Base-by-base conservation (phyloP, 2,797 vertebrate genomes). In the Acipenser oxyrinchus region DNA sequence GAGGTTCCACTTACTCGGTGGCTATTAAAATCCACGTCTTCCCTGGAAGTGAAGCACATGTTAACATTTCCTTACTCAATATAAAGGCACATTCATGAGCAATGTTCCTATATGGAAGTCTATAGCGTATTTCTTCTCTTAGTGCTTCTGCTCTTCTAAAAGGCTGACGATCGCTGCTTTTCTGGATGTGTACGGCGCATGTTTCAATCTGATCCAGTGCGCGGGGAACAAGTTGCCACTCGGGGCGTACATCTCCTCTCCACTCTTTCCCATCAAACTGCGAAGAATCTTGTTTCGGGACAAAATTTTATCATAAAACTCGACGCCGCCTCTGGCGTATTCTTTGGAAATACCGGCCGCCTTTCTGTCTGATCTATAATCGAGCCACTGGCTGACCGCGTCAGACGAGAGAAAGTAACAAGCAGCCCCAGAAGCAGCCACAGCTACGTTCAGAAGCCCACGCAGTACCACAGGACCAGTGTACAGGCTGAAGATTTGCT, bases 261-360 rank as follows among this genome's bases (percentile, higher is more conserved):
- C 95, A 48, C 81, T 76, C 49, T 79, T 77, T 10, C 94, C 96
- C 92, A 97, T 90, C 62, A 97, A 84, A 0, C 74, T 70, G 37
- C 94, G 92, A 65, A 97, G 78, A 15, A 81, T 87, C 74, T 80
- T 84, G 75, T 98, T 98, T 66, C 91, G 83, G 1, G 76, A 83
- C 69, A 99, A 76, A 71, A 97, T 85, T 81, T 95, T 94, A 62
- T 95, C 86, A 4, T 96, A 98, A 81, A 97, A 99, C 79, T 99
- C 94, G 10, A 96, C 81, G 0, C 94, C 96, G 7, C 95, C 95
- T 48, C 67, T 81, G 68, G 93, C 89, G 0, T 96, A 97, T 58
- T 81, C 77, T 1, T 49, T 53, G 10, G 95, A 96, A 66, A 97
- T 49, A 6, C 78, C 48, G 0, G 94, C 95, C 0, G 90, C 90